Conservation (phyloP, 2,888 invertebrate species). For the Imbricaverruca yamaguchii region DNA sequence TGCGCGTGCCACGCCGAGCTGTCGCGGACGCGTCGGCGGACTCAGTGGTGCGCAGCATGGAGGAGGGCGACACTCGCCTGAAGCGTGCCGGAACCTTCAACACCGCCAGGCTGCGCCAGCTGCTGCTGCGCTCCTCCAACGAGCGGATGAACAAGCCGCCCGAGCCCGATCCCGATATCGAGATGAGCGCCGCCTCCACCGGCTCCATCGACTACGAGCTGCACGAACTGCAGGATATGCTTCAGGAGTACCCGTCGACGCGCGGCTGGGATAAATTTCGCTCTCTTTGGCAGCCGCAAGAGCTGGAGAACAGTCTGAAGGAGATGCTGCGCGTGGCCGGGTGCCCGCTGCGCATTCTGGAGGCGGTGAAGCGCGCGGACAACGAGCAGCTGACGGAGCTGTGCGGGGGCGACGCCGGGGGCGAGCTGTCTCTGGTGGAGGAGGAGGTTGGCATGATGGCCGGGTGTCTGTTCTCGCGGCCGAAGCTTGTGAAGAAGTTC, state of each 20-base stretch:
- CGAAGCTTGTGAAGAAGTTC: conserved; percentile 27
- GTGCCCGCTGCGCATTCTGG: conserved; percentile 11
- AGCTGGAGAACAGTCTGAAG: conserved; percentile 11
- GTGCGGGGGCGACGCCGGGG: conserved; percentile 22
- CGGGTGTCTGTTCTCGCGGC: conserved; percentile 29
- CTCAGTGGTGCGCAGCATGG: not conserved
- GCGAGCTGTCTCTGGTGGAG: conserved; percentile 26
- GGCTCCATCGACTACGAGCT: not conserved
- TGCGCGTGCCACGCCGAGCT: not conserved
- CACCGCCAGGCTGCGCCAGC: not conserved
- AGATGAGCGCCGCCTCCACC: not conserved
- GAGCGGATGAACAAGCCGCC: not conserved
- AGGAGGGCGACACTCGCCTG: conserved; percentile 1
- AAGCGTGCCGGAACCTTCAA: not conserved
- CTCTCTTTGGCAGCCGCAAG: conserved; percentile 4
- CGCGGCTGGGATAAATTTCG: not conserved
- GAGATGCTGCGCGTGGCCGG: not conserved
- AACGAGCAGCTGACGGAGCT: conserved; percentile 27
- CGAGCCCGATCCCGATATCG: not conserved
- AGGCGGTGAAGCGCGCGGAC: conserved; percentile 28
- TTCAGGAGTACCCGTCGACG: not conserved
- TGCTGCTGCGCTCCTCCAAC: not conserved
- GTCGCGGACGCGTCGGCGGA: not conserved
- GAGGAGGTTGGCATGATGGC: conserved; percentile 31
- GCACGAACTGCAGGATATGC: not conserved